Base-by-base conservation (phyloP, 2,113 vertebrate species). In the Lepus europaeus region DNA sequence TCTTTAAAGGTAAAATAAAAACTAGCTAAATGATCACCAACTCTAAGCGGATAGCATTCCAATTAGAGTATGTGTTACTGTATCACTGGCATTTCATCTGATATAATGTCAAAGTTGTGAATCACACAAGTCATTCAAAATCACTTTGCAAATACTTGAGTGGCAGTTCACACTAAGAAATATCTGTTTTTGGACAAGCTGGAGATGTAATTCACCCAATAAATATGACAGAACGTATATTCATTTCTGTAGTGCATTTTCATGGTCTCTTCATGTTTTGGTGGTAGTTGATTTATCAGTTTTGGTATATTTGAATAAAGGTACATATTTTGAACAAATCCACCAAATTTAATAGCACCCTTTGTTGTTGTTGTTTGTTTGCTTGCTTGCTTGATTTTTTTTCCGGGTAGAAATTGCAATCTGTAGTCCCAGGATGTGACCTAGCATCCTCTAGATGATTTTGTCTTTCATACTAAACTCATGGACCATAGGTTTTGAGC, bases 181-280 rank as follows among this genome's bases (percentile, higher is more conserved):
- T 92, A 53, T 53, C 74, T 77, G 27, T 79, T 96, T 95, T 76
- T 49, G 69, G 39, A 70, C 59, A 96, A 93, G 56, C 61, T 87
- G 10, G 33, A 90, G 33, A 63, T 72, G 1, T 82, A 88, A 76
- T 89, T 66, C 59, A 31, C 81, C 14, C 36, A 49, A 33, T 56
- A 91, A 90, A 66, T 74, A 70, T 25, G n/a, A 86, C 7, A 22
- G 45, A 83, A 27, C 10, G 1, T 68, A 61, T 84, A 23, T 82
- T 90, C 45, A 81, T 74, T 92, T 90, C 53, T 63, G 9, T 16
- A 79, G 20, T 11, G 23, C 3, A 1, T 19, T 64, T 63, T 13
- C 74, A 49, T 64, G 36, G 53, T 39, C 84, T 92, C 59, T 94
- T 93, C 31, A 69, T 17, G 3, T 74, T 92, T 91, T 23, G 49